Evolutionary conservation across 2,888 invertebrate genomes (phyloP).

Genomic region (Lathronympha strigana): DNA sequence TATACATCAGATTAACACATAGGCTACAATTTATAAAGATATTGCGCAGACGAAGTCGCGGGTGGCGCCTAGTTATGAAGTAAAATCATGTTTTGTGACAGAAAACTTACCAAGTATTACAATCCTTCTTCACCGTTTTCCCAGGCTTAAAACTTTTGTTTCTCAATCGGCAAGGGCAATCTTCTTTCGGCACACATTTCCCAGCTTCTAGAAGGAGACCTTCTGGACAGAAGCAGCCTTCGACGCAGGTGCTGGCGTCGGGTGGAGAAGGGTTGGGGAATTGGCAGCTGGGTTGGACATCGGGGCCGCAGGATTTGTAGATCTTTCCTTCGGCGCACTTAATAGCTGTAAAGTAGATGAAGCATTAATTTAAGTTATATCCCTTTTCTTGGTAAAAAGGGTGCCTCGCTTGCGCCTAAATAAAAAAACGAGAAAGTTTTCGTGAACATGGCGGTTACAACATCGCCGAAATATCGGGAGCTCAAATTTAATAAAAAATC

Average conservation of each 20-base stretch:
- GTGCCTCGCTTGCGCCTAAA: too few species aligned
- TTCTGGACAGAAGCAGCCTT: constrained; percentile 95
- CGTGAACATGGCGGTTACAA: too few species aligned
- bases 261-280: constrained; percentile 64
- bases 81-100: too few species aligned
- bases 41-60: too few species aligned
- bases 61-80: too few species aligned
- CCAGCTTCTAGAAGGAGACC: constrained; percentile 90
- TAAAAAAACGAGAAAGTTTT: too few species aligned
- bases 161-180: constrained; percentile 92
- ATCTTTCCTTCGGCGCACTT: constrained; percentile 89
- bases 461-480: too few species aligned
- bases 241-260: constrained; percentile 86
- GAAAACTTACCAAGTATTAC: constrained; percentile 90
- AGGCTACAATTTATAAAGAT: too few species aligned
- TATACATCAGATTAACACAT: too few species aligned
- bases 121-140: constrained; percentile 88
- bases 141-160: constrained; percentile 90
- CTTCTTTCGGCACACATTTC: constrained; percentile 87
- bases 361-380: too few species aligned
- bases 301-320: constrained; percentile 91
- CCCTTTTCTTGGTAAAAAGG: too few species aligned
- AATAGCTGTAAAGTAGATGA: constrained; percentile 86
- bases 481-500: too few species aligned
- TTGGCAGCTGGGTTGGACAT: constrained; percentile 89